Evolutionary conservation across 2,113 vertebrate species (phyloP), one percentile per base, ranked within the genome.

Genomic region (Puma concolor): DNA sequence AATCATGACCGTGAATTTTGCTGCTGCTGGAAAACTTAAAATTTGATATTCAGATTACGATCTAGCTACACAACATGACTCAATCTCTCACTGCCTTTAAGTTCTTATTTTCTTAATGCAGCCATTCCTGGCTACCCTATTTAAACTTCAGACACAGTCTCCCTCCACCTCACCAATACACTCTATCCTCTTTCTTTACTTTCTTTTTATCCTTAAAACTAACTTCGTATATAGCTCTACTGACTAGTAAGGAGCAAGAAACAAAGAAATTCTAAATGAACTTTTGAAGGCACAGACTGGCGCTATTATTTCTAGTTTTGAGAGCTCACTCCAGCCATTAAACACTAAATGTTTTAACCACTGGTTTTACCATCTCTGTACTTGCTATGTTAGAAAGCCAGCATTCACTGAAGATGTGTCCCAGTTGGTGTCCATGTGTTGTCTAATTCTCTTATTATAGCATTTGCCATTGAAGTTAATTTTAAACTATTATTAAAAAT

Each of bases 41-140:
- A 90, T 38, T 12, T 66, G 16, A 23, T 50, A 36, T 17, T 80
- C 31, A 29, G 33, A 57, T 95, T 25, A 14, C 23, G 7, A 41
- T 1, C 12, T 2, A 27, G 38, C 86, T 48, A 81, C 2, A 48
- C 41, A 74, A 67, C 19, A 0, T 63, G 25, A 66, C 7, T 66
- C n/a, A 71, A 41, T 0, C 0, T 44, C 17, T 25, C 29, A 1
- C 31, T 7, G 7, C 4, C 25, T 14, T 23, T 23, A 10, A 9
- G 9, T 27, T 13, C 10, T 74, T 17, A 23, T 2, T 7, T 17
- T 36, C 23, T 72, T 31, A 36, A 36, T 2, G 4, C 2, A 79
- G 44, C 1, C 21, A 41, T 64, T 57, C n/a, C 8, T 4, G 4
- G n/a, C 31, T 10, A 27, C 38, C 4, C 16, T 36, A 27, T 19